These are phyloP conservation scores for Andrena minutula DNA, from an alignment of 2,888 invertebrate species.

Conservation along the genomic window DNA sequence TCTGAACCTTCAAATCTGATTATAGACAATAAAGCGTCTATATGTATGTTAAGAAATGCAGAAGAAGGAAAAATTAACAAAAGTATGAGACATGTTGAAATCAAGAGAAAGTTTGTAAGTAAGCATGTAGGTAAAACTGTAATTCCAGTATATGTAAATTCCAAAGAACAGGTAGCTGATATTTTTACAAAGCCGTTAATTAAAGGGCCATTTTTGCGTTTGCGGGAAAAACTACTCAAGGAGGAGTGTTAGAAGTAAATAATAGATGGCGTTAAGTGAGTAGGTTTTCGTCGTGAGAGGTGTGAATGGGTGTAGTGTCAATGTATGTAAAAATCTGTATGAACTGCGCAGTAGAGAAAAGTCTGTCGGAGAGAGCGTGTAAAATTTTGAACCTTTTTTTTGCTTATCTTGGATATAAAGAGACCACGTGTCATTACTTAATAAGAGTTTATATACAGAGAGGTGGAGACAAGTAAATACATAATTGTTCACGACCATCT, in stretches of 20 bases:
- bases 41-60: neutral
- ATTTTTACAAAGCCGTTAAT: slow-evolving; percentile 1
- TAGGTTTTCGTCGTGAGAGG: no score
- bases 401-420: no score
- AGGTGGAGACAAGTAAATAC: no score
- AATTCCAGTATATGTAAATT: neutral
- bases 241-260: neutral
- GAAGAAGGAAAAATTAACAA: neutral
- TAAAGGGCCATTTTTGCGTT: neutral
- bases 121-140: neutral
- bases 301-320: no score
- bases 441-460: no score
- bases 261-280: no score
- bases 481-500: no score
- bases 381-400: no score
- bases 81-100: neutral
- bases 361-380: no score
- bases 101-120: neutral
- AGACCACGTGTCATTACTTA: no score
- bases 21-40: neutral
- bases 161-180: neutral
- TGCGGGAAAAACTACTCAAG: slow-evolving; percentile 1
- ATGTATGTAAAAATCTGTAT: no score
- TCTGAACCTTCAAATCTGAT: neutral
- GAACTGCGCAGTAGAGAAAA: no score